A percentile compares a stretch with the other conserved stretches of the same genome.
Conservation (phyloP, 2,888 invertebrate genomes). For the Leptogaster cylindrica region DNA sequence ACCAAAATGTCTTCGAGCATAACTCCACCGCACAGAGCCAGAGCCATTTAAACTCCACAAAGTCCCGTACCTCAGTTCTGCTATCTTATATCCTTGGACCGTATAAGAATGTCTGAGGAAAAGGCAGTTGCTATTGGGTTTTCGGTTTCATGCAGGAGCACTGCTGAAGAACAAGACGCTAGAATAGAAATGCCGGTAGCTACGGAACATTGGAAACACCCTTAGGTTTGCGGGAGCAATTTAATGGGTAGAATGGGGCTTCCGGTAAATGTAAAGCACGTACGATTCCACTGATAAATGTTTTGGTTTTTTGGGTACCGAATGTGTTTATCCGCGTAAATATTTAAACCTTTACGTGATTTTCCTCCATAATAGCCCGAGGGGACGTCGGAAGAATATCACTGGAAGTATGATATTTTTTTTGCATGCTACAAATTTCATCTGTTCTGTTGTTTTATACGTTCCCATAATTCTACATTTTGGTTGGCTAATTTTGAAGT, state of each 20-base stretch:
- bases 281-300: constrained; percentile 38
- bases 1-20: constrained; percentile 14
- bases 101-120: not conserved
- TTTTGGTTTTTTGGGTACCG: constrained; percentile 38
- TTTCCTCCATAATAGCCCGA: constrained; percentile 37
- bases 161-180: not conserved
- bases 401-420: not conserved
- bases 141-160: not conserved
- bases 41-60: constrained; percentile 1
- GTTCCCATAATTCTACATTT: too few species aligned
- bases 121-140: not conserved
- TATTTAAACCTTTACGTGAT: constrained; percentile 44
- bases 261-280: constrained; percentile 39
- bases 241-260: not conserved
- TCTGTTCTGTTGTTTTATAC: too few species aligned
- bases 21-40: constrained; percentile 4
- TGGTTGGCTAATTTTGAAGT: too few species aligned
- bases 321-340: constrained; percentile 45
- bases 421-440: too few species aligned
- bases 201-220: not conserved
- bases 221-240: not conserved
- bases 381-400: not conserved
- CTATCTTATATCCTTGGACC: constrained; percentile 14
- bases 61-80: constrained; percentile 9
- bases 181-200: not conserved